phyloP scores from a whole-genome alignment of 2,888 invertebrate genomes.

The Epinotia ramella region DNA sequence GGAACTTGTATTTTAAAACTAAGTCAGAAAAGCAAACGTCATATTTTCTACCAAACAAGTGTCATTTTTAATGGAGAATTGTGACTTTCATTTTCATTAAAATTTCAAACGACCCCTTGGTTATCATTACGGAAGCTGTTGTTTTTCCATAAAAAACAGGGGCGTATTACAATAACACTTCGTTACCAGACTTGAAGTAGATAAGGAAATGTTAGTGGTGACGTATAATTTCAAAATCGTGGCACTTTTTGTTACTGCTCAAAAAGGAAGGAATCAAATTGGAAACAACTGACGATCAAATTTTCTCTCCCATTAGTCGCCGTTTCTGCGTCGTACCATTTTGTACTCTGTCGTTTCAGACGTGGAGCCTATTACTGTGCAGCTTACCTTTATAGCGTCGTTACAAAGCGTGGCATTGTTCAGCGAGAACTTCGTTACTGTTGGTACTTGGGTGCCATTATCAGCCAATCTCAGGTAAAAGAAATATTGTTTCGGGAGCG shows the following conservation, averaged over 20 bases:
- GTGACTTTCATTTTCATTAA: background rate
- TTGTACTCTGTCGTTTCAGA: background rate
- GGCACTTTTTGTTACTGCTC: conserved; percentile 5
- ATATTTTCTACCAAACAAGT: background rate
- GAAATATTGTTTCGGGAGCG: conserved; percentile 59
- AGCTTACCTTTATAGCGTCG: conserved; percentile 67
- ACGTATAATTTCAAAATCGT: background rate
- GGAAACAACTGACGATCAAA: conserved; percentile 33
- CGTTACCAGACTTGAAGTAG: background rate
- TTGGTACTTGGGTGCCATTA: conserved; percentile 61
- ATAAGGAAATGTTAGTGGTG: conserved; percentile 6
- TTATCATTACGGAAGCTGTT: background rate
- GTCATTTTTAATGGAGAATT: background rate
- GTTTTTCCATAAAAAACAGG: background rate
- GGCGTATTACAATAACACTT: background rate
- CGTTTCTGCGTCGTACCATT: background rate
- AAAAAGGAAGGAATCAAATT: conserved; percentile 21
- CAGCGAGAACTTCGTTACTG: conserved; percentile 60
- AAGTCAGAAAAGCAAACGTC: background rate
- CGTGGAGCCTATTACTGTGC: background rate
- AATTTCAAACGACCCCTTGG: background rate
- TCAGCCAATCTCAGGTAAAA: conserved; percentile 58
- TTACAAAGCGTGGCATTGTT: conserved; percentile 72
- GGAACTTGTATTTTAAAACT: background rate
- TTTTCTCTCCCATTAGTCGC: conserved; percentile 21